These are phyloP conservation scores for Menidia menidia DNA, from an alignment of 2,797 vertebrate genomes.

Conservation along the genomic window DNA sequence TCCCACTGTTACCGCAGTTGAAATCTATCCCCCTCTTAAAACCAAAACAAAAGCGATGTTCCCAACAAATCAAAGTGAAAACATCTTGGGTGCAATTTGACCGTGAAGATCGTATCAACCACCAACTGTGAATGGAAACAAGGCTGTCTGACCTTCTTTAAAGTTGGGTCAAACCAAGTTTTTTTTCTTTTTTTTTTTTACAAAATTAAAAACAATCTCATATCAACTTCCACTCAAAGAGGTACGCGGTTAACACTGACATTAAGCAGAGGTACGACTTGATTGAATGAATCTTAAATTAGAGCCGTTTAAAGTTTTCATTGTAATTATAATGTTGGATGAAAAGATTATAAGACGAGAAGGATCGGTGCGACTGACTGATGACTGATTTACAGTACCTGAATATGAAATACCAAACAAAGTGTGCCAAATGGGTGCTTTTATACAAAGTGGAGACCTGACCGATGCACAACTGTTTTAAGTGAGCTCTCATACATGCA, in stretches of 20 bases:
- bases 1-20: constrained; percentile 73
- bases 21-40: constrained; percentile 74
- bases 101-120: constrained; percentile 72
- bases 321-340: constrained; percentile 3
- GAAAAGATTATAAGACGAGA: constrained; percentile 12
- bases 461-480: constrained; percentile 63
- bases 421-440: constrained; percentile 50
- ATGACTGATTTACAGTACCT: constrained; percentile 25
- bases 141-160: constrained; percentile 53
- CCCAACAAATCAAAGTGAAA: constrained; percentile 78
- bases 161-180: constrained; percentile 34
- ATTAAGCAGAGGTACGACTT: constrained; percentile 4
- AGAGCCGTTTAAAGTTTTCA: constrained; percentile 1
- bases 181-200: constrained; percentile 20
- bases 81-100: constrained; percentile 68
- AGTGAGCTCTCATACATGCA: constrained; percentile 57
- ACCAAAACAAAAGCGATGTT: constrained; percentile 77
- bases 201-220: constrained; percentile 19
- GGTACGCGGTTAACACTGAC: neutral
- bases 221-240: constrained; percentile 15
- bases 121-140: constrained; percentile 52
- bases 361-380: constrained; percentile 29
- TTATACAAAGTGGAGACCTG: constrained; percentile 66
- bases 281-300: constrained; percentile 15
- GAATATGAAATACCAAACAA: constrained; percentile 52